A percentile compares a stretch with the other conserved stretches of the same genome.
Evolutionary conservation across 1,140 invertebrate genomes (phyloP).

Genomic region (Euschistus heros): DNA sequence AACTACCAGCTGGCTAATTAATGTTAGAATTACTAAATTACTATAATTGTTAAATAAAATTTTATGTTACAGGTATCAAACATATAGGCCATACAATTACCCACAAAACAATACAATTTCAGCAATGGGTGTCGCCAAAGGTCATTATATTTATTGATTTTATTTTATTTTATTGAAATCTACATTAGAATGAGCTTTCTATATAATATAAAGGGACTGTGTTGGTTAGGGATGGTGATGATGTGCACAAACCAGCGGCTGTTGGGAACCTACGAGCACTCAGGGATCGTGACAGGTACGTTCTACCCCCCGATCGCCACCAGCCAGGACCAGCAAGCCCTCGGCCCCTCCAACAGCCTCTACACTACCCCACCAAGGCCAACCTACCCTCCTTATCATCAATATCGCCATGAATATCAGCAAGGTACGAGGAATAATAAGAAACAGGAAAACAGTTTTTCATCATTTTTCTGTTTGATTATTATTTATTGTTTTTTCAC

Average conservation of each 20-base stretch:
- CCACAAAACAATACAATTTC: conserved; percentile 41
- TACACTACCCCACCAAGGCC: neutral
- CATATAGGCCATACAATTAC: conserved; percentile 23
- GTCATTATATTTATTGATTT: conserved; percentile 7
- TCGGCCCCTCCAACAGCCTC: conserved; percentile 17
- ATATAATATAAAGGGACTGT: no score
- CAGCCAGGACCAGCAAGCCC: conserved; percentile 54
- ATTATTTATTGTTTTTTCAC: no score
- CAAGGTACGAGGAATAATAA: no score
- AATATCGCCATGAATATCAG: no score
- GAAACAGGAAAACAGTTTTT: no score
- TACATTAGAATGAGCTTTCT: no score
- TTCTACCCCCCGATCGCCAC: conserved; percentile 74
- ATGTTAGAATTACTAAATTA: no score
- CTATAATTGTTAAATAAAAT: conserved; percentile 24
- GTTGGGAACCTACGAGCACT: conserved; percentile 39
- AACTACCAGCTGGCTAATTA: no score
- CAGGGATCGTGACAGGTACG: conserved; percentile 44
- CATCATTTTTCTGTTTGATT: no score
- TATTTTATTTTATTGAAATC: neutral
- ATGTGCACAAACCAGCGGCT: conserved; percentile 59
- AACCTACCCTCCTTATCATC: no score
- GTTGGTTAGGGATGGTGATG: conserved; percentile 55
- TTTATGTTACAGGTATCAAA: conserved; percentile 22
- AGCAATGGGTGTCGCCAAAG: conserved; percentile 68